Evolutionary conservation across 2,888 invertebrate genomes (phyloP), one percentile per base, ranked within the genome.

Genomic region (Stramonita haemastoma): DNA sequence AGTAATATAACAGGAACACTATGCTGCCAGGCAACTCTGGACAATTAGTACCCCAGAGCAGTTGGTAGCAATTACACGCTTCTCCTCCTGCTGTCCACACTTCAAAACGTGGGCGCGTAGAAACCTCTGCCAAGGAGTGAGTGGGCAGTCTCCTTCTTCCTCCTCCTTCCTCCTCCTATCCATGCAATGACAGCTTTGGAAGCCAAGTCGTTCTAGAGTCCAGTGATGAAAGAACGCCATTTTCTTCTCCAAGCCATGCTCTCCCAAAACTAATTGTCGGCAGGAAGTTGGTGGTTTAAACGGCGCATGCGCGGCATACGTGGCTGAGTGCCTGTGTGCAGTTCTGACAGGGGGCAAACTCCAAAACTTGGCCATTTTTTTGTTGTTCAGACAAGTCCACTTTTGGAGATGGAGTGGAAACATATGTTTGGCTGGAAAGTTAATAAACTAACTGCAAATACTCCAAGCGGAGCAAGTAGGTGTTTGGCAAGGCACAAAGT

Each of bases 21-120:
- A 26, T 66, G 26, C 66, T 66, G 34, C 79, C 79, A 79, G 32
- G 34, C 79, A 79, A 34, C 32, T 79, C 77, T 77, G 2, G 79
- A 79, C 79, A 79, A 79, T 79, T 79, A 22, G 79, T 34, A 79
- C n/a, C 73, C 22, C n/a, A n/a, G 73, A n/a, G n/a, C 73, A n/a
- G n/a, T 5, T 73, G 73, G n/a, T 73, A 26, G 26, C 73, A 73
- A 73, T 73, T 73, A 73, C n/a, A 73, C 73, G 11, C 73, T n/a
- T 73, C 29, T n/a, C n/a, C n/a, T 73, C n/a, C 73, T n/a, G 73
- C n/a, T 8, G 46, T 46, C 46, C 73, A 73, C 26, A n/a, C 73
- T 73, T 73, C 73, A 73, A 73, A 73, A 73, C 5, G 26, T 73
- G 26, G 22, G 73, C n/a, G n/a, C 73, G n/a, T n/a, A 46, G 46